Base-by-base conservation (phyloP, 2,888 invertebrate genomes). In the Cosmorhoe ocellata region DNA sequence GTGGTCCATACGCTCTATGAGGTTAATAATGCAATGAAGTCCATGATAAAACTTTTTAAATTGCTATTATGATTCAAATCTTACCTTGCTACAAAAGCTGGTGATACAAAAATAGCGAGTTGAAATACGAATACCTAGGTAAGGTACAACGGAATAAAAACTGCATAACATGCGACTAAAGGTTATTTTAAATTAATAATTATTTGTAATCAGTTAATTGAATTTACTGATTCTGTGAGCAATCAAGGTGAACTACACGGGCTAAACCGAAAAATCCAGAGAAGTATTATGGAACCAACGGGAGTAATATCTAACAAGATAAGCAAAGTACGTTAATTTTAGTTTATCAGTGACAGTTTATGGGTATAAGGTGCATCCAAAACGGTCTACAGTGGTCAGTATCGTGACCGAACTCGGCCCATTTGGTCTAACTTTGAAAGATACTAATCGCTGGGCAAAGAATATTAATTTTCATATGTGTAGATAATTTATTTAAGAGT, bases 331-430 rank as follows among this genome's bases (percentile, higher is more conserved):
- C n/a, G 76, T 69, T 64, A 70, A n/a, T n/a, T 77, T 82, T 74
- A 77, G 80, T 78, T 77, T 81, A 83, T 82, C 83, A 78, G 72
- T 67, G 73, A 76, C 77, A 74, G 73, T 68, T 72, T 73, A 75
- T 71, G 70, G 73, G 69, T 72, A 69, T 68, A 64, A 43, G 73
- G 73, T 66, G 71, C 72, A 76, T 78, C 79, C 73, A 79, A 82
- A 78, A 77, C 66, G 72, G 81, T 73, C 62, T 63, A 63, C 63
- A 59, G 64, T 73, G 81, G 79, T 75, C 79, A 72, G 69, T 71
- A 56, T 83, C 84, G 84, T 84, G 84, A 84, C 76, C 72, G 58
- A 61, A 60, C 51, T 61, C 67, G 72, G 71, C 74, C 76, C 63
- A 64, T 52, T 64, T 66, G 58, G 53, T 51, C 51, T 61, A 58